Percentiles rank a stretch among this genome's conserved stretches.
These are phyloP conservation scores for Delichon dasypus DNA, from an alignment of 2,797 vertebrate species.

Conservation along the genomic window DNA sequence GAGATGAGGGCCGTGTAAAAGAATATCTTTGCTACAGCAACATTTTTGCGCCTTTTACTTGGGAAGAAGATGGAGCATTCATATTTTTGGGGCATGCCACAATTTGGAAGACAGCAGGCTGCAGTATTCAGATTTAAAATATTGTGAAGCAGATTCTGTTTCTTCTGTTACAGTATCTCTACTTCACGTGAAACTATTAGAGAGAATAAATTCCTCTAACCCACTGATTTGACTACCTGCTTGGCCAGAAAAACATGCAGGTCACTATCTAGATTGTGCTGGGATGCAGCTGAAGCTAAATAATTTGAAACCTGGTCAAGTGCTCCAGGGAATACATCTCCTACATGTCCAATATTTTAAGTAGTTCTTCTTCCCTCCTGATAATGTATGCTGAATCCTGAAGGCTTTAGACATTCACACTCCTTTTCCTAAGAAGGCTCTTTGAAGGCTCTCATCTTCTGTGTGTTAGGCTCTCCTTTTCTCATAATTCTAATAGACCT, in stretches of 20 bases:
- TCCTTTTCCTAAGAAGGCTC: neutral
- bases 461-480: neutral
- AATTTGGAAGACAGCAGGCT: neutral
- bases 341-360: neutral
- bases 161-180: neutral
- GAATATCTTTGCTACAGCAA: neutral
- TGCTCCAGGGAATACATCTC: neutral
- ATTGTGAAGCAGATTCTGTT: neutral
- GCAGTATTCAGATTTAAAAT: neutral
- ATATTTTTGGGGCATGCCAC: rapidly evolving
- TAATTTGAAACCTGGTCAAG: neutral
- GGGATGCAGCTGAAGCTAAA: neutral
- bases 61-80: neutral
- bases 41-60: neutral
- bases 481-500: neutral
- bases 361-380: neutral
- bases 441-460: neutral
- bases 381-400: neutral
- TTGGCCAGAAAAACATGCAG: neutral
- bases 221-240: neutral
- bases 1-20: neutral
- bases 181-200: neutral
- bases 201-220: neutral
- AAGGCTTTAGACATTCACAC: neutral
- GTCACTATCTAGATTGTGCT: neutral